Base-by-base conservation (phyloP, 2,888 invertebrate species). In the Rotaria macrura region DNA sequence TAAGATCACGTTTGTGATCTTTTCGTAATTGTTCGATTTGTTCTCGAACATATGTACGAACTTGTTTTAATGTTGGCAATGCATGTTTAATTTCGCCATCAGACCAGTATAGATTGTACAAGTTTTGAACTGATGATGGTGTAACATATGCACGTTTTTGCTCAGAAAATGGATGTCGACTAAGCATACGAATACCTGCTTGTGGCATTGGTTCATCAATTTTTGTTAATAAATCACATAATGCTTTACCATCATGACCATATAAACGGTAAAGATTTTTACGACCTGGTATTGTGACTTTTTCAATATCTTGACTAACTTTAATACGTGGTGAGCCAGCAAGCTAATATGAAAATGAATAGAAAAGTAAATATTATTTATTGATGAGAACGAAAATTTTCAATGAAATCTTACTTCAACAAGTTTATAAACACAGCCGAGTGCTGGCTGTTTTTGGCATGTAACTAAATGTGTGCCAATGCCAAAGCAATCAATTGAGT, bases 401-500 rank as follows among this genome's bases (percentile, higher is more conserved):
- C 55, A 43, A 85, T 54, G 85, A 40, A 38, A 4, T 38, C 9
- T 83, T 83, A 43, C 40, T 3, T 57, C 52, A 47, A 65, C 47
- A 87, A 92, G 92, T 90, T 99, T 99, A 91, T 95, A 99, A n/a
- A 99, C 97, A 91, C 98, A 97, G 5, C 98, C 98, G 43, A 99
- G 92, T 0, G 98, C 97, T 1, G 98, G 98, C 90, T 99, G 98
- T 85, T 95, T 94, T 91, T 98, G 97, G 90, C 98, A 99, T 7
- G 98, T 99, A 5, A 99, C 98, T 87, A 99, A 93, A 93, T 99
- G 97, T 38, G 98, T 99, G 86, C 98, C 98, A 89, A 99, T 97
- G 83, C 98, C 98, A 91, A 97, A 99, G 89, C 95, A 94, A 92
- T 97, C 95, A 87, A 99, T 98, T 90, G 95, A 94, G 90, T 98